Percentiles rank a stretch among this genome's conserved stretches.
Evolutionary conservation across 2,113 vertebrate genomes (phyloP).

Genomic region (Connochaetes taurinus): DNA sequence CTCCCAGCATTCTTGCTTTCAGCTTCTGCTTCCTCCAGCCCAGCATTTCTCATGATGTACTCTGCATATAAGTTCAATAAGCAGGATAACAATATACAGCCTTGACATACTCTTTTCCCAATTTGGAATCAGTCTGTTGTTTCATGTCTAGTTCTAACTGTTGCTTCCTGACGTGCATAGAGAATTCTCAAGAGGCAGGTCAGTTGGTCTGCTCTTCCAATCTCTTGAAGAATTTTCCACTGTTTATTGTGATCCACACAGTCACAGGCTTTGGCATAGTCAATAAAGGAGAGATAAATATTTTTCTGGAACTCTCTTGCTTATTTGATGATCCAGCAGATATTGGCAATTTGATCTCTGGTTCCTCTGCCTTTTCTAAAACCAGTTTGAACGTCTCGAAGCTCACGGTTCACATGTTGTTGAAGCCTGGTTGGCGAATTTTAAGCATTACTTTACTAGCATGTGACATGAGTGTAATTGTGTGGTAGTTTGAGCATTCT

Average conservation of each 20-base stretch:
- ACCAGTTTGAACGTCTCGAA: not conserved
- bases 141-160: not conserved
- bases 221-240: not conserved
- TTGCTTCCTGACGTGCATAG: not conserved
- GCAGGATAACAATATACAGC: not conserved
- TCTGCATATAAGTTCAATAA: not conserved
- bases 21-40: not conserved
- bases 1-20: not conserved
- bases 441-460: not conserved
- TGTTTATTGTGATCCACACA: not conserved
- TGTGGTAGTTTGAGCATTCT: not conserved
- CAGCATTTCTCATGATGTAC: not conserved
- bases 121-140: not conserved
- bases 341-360: not conserved
- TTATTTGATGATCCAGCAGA: not conserved
- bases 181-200: not conserved
- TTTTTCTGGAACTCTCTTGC: not conserved
- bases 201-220: not conserved
- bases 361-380: not conserved
- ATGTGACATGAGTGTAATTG: not conserved
- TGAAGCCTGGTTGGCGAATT: not conserved
- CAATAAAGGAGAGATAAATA: not conserved
- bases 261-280: not conserved
- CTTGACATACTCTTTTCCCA: not conserved
- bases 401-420: not conserved